Percentiles rank a stretch among this genome's conserved stretches.
Conservation (phyloP, 2,797 vertebrate genomes). For the Acrossocheilus fasciatus region DNA sequence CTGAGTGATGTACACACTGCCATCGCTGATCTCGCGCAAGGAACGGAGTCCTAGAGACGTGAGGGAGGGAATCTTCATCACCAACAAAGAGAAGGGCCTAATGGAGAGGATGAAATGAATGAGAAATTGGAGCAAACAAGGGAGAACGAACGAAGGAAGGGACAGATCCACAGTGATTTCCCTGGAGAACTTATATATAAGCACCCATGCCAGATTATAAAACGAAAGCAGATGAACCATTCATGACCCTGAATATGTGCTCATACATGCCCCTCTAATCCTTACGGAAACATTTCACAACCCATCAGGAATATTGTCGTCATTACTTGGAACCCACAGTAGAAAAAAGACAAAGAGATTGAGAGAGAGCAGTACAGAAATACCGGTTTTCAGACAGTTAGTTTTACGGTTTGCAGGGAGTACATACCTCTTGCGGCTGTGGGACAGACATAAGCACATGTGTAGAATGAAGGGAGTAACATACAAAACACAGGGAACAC, state of each 20-base stretch:
- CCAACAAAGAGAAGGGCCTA: constrained; percentile 90
- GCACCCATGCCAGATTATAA: neutral
- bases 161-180: constrained; percentile 14
- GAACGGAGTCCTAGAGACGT: constrained; percentile 90
- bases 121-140: constrained; percentile 23
- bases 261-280: constrained; percentile 17
- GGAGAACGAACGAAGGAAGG: constrained; percentile 34
- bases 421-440: constrained; percentile 62
- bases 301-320: neutral
- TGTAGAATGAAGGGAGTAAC: constrained; percentile 39
- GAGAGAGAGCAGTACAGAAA: neutral
- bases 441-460: constrained; percentile 53
- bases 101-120: neutral
- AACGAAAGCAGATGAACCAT: constrained; percentile 11
- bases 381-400: neutral
- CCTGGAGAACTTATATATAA: neutral
- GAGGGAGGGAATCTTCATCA: constrained; percentile 89
- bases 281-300: constrained; percentile 39
- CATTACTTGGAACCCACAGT: constrained; percentile 39
- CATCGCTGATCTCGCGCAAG: constrained; percentile 90
- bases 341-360: constrained; percentile 36
- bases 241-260: constrained; percentile 20
- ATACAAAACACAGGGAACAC: constrained; percentile 50
- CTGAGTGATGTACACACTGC: constrained; percentile 90
- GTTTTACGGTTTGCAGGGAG: constrained; percentile 20